phyloP scores from a whole-genome alignment of 2,797 vertebrate species.

The Anas flavirostris region DNA sequence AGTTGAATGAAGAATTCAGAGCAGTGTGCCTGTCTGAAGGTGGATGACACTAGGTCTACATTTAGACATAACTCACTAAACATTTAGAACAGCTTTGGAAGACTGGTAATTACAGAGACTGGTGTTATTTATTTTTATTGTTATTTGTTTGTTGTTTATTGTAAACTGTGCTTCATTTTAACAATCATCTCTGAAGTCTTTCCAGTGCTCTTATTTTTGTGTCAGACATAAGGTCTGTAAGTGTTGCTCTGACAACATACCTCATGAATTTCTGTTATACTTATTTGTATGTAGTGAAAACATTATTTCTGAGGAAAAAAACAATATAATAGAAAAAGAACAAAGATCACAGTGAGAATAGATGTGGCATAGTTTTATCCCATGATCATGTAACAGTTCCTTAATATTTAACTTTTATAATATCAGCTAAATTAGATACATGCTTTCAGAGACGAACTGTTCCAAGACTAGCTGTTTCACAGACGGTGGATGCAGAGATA shows the following conservation, averaged over 20 bases:
- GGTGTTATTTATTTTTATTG: no score
- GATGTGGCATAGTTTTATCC: not conserved
- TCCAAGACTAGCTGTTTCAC: slow-evolving; percentile 13
- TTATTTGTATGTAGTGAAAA: not conserved
- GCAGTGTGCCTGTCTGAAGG: not conserved
- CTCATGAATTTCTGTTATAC: not conserved
- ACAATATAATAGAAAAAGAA: not conserved
- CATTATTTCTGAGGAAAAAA: not conserved
- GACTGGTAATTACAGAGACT: not conserved
- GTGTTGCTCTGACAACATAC: fast-evolving
- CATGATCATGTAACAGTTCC: not conserved
- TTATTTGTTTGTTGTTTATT: not conserved
- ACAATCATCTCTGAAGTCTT: not conserved
- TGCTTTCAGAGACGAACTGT: not conserved
- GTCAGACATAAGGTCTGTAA: not conserved
- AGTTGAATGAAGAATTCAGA: slow-evolving; percentile 9
- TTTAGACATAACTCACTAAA: not conserved
- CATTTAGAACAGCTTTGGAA: not conserved
- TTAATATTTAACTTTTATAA: slow-evolving; percentile 37
- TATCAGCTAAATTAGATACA: slow-evolving; percentile 4
- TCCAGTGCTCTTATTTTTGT: not conserved
- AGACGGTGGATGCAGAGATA: not conserved
- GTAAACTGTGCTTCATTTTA: not conserved
- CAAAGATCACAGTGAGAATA: slow-evolving; percentile 4
- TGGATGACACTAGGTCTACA: not conserved